These are phyloP conservation scores for Enteromius thamalakanensis DNA, from an alignment of 2,797 vertebrate species.

Conservation along the genomic window DNA sequence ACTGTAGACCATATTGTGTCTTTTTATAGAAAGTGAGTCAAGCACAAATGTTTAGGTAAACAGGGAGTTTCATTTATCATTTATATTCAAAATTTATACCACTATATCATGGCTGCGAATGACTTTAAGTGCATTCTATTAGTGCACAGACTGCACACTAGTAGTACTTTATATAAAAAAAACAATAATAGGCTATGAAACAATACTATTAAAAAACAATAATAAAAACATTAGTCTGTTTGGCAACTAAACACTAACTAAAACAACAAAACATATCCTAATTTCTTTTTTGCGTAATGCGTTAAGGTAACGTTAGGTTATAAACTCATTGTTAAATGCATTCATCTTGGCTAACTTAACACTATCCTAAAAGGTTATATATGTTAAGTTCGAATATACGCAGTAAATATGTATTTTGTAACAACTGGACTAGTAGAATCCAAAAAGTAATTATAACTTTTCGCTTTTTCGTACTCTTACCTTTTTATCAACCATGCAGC, in stretches of 20 bases:
- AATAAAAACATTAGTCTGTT: background rate
- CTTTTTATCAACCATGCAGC: background rate
- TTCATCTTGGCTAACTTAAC: background rate
- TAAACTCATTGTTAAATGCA: background rate
- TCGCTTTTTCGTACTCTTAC: background rate
- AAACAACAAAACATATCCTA: background rate
- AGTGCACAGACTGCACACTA: background rate
- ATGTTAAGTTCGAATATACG: background rate
- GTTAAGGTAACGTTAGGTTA: background rate
- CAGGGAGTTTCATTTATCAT: background rate
- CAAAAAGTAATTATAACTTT: background rate
- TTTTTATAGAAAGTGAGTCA: constrained; percentile 1
- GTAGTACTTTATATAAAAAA: background rate
- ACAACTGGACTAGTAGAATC: background rate
- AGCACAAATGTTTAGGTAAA: background rate
- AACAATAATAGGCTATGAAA: background rate
- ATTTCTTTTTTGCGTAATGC: background rate
- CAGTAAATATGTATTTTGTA: background rate
- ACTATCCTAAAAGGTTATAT: constrained; percentile 18
- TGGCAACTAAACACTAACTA: no score
- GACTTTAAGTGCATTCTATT: background rate
- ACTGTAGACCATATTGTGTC: background rate
- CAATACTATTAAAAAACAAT: background rate
- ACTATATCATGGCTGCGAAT: background rate
- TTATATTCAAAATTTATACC: background rate